Conservation (phyloP, 2,888 invertebrate species). For the Lasius platythorax region DNA sequence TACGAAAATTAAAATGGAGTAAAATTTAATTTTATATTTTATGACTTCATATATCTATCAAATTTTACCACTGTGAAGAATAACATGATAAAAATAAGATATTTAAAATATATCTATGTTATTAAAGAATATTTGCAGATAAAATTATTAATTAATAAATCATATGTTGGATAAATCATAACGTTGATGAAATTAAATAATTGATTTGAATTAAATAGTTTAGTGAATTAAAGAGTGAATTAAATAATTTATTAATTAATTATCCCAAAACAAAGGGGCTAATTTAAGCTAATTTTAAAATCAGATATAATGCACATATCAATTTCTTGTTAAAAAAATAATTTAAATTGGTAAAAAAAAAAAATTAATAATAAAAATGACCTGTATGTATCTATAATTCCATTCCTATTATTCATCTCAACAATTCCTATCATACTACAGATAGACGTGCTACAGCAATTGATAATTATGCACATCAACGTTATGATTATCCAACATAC, state of each 20-base stretch:
- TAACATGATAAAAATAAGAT: neutral
- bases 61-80: neutral
- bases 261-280: neutral
- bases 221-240: no score
- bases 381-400: neutral
- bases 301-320: no score
- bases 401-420: neutral
- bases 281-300: neutral
- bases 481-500: neutral
- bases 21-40: neutral
- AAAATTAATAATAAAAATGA: neutral
- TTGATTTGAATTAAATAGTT: no score
- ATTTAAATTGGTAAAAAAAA: neutral
- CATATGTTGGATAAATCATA: neutral
- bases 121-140: neutral
- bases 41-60: neutral
- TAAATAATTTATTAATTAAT: no score
- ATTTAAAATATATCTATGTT: neutral
- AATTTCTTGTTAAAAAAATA: neutral
- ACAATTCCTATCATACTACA: neutral
- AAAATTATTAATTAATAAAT: neutral
- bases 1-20: neutral
- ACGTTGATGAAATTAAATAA: no score
- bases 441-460: neutral
- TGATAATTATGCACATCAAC: neutral